Percentiles rank a stretch among this genome's conserved stretches.
These are phyloP conservation scores for Oxyura jamaicensis DNA, from an alignment of 2,113 vertebrate species.

Conservation along the genomic window DNA sequence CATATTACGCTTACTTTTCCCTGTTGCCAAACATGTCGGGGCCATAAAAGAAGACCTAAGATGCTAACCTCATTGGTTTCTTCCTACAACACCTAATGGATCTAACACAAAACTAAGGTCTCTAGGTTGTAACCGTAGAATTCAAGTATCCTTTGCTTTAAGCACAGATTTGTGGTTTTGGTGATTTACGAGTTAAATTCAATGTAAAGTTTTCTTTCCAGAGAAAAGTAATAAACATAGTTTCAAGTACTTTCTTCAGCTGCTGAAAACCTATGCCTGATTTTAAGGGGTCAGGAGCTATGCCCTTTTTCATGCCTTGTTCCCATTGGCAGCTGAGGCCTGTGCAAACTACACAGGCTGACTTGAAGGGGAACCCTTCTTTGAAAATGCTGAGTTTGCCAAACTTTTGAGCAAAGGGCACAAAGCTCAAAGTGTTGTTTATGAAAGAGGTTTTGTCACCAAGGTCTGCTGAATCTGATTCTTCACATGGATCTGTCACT, in stretches of 20 bases:
- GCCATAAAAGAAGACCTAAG: not conserved
- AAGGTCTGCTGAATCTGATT: not conserved
- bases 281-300: not conserved
- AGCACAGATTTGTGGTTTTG: not conserved
- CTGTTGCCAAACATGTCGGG: not conserved
- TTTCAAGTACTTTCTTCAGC: not conserved
- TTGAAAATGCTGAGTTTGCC: constrained; percentile 6
- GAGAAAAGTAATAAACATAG: not conserved
- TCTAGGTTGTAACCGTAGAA: not conserved
- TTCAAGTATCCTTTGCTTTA: not conserved
- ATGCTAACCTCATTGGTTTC: not conserved
- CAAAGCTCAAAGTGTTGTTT: not conserved
- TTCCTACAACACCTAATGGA: not conserved
- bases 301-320: not conserved
- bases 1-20: not conserved
- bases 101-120: not conserved
- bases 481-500: not conserved
- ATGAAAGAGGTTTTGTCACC: not conserved
- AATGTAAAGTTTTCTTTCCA: not conserved
- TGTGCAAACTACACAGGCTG: not conserved
- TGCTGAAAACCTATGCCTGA: not conserved
- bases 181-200: not conserved
- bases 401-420: not conserved
- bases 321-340: not conserved
- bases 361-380: not conserved